These are phyloP conservation scores for Leptinotarsa undecemlineata DNA, from an alignment of 1,140 invertebrate genomes.

Conservation along the genomic window DNA sequence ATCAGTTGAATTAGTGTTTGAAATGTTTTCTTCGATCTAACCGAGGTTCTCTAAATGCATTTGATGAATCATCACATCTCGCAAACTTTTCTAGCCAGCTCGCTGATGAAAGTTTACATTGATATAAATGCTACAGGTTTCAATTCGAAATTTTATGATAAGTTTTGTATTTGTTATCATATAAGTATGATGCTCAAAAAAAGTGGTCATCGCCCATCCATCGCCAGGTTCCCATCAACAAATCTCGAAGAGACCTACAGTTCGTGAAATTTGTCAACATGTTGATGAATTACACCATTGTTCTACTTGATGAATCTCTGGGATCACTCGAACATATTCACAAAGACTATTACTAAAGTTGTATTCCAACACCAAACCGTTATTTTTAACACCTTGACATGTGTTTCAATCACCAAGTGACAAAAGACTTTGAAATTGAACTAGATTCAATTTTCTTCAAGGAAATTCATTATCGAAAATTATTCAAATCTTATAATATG, in stretches of 20 bases:
- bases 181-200: slow-evolving; percentile 93
- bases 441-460: slow-evolving; percentile 19
- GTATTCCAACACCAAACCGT: too few species aligned
- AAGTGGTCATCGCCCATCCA: slow-evolving; percentile 57
- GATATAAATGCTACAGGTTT: slow-evolving; percentile 97
- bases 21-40: slow-evolving; percentile 84
- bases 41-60: slow-evolving; percentile 61
- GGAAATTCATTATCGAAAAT: slow-evolving; percentile 19
- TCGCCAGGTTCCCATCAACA: slow-evolving; percentile 74
- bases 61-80: slow-evolving; percentile 88
- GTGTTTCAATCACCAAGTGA: too few species aligned
- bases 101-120: slow-evolving; percentile 97
- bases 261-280: slow-evolving; percentile 99
- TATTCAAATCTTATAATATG: slow-evolving; percentile 16
- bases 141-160: slow-evolving; percentile 97
- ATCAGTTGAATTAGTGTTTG: slow-evolving; percentile 91
- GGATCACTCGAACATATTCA: slow-evolving; percentile 94
- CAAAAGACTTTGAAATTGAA: slow-evolving; percentile 36
- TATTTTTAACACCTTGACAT: too few species aligned
- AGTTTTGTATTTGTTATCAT: slow-evolving; percentile 97
- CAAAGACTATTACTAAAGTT: slow-evolving; percentile 60
- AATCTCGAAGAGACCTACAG: slow-evolving; percentile 84
- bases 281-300: slow-evolving; percentile 99
- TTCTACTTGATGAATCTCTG: slow-evolving; percentile 93
- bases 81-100: slow-evolving; percentile 77